phyloP scores from a whole-genome alignment of 2,113 vertebrate genomes.

The Aldabrachelys gigantea region DNA sequence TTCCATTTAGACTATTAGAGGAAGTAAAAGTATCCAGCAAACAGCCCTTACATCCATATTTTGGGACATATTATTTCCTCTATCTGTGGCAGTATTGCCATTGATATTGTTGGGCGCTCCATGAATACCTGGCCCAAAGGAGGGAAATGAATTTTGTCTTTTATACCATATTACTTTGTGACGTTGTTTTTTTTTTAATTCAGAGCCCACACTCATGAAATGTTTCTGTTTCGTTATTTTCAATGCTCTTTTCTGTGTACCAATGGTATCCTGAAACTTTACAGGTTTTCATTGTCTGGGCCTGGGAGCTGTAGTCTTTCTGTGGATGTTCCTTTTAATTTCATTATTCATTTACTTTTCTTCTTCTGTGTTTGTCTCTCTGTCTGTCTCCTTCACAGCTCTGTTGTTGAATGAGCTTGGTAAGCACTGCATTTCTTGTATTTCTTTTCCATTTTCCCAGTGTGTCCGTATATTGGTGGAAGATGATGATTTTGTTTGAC shows the following conservation, averaged over 20 bases:
- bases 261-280: constrained; percentile 60
- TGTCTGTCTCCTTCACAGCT: constrained; percentile 86
- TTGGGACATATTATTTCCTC: constrained; percentile 36
- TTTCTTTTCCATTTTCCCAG: constrained; percentile 72
- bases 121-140: constrained; percentile 47
- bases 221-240: constrained; percentile 34
- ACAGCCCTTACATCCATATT: neutral
- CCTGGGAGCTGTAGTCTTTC: constrained; percentile 76
- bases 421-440: constrained; percentile 82
- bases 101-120: constrained; percentile 39
- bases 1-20: neutral
- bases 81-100: constrained; percentile 25
- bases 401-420: constrained; percentile 90
- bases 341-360: constrained; percentile 86
- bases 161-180: neutral
- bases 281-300: constrained; percentile 64
- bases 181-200: constrained; percentile 29
- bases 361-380: constrained; percentile 87
- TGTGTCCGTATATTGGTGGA: constrained; percentile 53
- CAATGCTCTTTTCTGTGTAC: constrained; percentile 43
- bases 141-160: constrained; percentile 43
- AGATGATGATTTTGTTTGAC: constrained; percentile 24
- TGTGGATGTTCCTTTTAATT: constrained; percentile 81
- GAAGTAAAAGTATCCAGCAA: constrained; percentile 43
- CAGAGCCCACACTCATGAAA: neutral